phyloP scores from a whole-genome alignment of 1,140 invertebrate genomes.

The Chlorops oryzae region DNA sequence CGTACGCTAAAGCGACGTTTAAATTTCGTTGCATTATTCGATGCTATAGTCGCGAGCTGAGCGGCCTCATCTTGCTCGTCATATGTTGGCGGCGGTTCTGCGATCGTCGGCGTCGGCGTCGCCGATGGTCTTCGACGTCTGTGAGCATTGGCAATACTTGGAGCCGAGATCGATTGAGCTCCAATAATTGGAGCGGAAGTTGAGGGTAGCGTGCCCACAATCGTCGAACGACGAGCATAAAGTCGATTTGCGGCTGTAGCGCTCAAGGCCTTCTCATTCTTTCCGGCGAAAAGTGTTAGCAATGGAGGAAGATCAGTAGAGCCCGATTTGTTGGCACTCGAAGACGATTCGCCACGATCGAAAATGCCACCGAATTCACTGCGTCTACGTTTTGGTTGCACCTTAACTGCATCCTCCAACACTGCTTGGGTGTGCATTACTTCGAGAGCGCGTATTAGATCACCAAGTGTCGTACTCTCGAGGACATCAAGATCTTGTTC shows the following conservation, averaged over 20 bases:
- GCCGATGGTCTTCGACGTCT: slow-evolving; percentile 17
- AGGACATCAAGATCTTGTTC: slow-evolving; percentile 57
- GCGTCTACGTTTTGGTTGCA: background rate
- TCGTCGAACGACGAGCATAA: slow-evolving; percentile 38
- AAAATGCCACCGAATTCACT: background rate
- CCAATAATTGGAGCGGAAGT: background rate
- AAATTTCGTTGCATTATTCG: slow-evolving; percentile 25
- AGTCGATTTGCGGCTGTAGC: slow-evolving; percentile 34
- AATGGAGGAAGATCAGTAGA: slow-evolving; percentile 46
- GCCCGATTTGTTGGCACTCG: slow-evolving; percentile 52
- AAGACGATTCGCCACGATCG: slow-evolving; percentile 17
- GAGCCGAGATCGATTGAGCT: slow-evolving; percentile 4
- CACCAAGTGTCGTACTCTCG: slow-evolving; percentile 70
- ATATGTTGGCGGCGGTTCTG: slow-evolving; percentile 42
- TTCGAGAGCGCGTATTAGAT: slow-evolving; percentile 64
- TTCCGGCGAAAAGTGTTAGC: slow-evolving; percentile 34
- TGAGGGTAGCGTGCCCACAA: slow-evolving; percentile 38
- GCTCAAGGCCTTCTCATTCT: slow-evolving; percentile 28
- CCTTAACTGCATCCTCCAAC: slow-evolving; percentile 33
- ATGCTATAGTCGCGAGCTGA: background rate
- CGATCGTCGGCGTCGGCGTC: slow-evolving; percentile 20
- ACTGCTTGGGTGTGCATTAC: slow-evolving; percentile 52
- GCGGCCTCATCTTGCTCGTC: slow-evolving; percentile 19
- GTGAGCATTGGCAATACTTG: background rate
- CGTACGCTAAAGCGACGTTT: slow-evolving; percentile 43